Conservation (phyloP, 1,140 invertebrate genomes). For the Diorhabda sublineata region DNA sequence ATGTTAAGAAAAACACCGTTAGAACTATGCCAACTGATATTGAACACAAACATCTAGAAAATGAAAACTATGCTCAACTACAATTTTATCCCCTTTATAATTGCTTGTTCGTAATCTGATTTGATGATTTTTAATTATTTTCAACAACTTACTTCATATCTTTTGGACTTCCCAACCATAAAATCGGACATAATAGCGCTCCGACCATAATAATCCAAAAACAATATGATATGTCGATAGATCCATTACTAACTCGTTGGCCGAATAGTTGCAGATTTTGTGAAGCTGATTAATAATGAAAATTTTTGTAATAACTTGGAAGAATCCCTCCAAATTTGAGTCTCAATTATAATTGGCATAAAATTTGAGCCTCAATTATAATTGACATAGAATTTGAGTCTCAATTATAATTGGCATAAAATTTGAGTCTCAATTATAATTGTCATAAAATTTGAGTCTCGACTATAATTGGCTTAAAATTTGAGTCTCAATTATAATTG, state of each 20-base stretch:
- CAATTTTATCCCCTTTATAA: neutral
- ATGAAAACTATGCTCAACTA: neutral
- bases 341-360: too few species aligned
- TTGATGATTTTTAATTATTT: slow-evolving; percentile 2
- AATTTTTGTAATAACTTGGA: too few species aligned
- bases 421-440: too few species aligned
- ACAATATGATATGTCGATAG: slow-evolving; percentile 67
- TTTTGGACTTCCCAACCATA: slow-evolving; percentile 80
- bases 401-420: too few species aligned
- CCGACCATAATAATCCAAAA: slow-evolving; percentile 71
- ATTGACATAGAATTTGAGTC: too few species aligned
- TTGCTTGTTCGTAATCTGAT: neutral
- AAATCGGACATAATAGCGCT: slow-evolving; percentile 64
- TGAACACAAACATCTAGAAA: slow-evolving; percentile 54
- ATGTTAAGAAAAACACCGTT: slow-evolving; percentile 55
- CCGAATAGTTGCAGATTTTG: slow-evolving; percentile 72
- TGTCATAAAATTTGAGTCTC: too few species aligned
- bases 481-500: too few species aligned
- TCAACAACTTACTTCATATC: slow-evolving; percentile 67
- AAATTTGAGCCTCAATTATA: too few species aligned
- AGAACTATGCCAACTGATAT: slow-evolving; percentile 56
- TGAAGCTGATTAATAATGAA: slow-evolving; percentile 52
- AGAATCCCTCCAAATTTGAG: too few species aligned
- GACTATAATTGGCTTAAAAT: too few species aligned
- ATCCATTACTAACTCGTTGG: slow-evolving; percentile 56